phyloP scores from a whole-genome alignment of 2,888 invertebrate species.

The Lepeophtheirus nordmannii region DNA sequence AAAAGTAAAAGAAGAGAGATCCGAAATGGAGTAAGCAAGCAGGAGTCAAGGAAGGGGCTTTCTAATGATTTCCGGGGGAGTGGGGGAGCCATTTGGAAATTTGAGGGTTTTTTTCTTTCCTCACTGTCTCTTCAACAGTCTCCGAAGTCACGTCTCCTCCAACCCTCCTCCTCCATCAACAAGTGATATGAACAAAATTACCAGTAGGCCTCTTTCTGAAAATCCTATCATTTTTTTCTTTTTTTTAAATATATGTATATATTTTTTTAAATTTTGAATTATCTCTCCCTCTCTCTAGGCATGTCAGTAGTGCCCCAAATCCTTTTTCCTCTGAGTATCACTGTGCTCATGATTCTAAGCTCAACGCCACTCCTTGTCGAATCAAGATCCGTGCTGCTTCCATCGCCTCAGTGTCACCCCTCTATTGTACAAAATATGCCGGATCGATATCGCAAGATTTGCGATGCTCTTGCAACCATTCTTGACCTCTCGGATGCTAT shows the following conservation, averaged over 20 bases:
- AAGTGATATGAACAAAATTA: not conserved
- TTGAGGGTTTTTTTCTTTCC: not conserved
- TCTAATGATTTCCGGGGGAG: slow-evolving; percentile 5
- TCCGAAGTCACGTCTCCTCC: slow-evolving; percentile 9
- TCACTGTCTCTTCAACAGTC: not conserved
- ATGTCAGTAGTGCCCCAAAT: too few relatives aligned
- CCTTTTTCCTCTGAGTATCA: too few relatives aligned
- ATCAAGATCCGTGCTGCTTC: slow-evolving; percentile 27
- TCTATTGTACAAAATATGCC: slow-evolving; percentile 46
- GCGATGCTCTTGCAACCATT: slow-evolving; percentile 49
- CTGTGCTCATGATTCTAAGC: too few relatives aligned
- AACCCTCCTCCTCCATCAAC: slow-evolving; percentile 11
- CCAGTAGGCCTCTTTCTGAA: not conserved
- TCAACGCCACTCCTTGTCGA: not conserved
- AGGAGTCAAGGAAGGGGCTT: not conserved
- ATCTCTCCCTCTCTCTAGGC: not conserved
- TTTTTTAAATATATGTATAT: too few relatives aligned
- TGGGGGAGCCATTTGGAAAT: not conserved
- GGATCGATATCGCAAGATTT: slow-evolving; percentile 46
- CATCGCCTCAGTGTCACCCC: slow-evolving; percentile 45
- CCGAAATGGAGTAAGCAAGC: too few relatives aligned
- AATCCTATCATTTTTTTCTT: too few relatives aligned
- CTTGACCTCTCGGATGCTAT: slow-evolving; percentile 47
- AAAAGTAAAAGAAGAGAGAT: too few relatives aligned
- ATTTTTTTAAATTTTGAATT: too few relatives aligned